Evolutionary conservation across 2,797 vertebrate species (phyloP).

Genomic region (Petrocephalus sullivani): DNA sequence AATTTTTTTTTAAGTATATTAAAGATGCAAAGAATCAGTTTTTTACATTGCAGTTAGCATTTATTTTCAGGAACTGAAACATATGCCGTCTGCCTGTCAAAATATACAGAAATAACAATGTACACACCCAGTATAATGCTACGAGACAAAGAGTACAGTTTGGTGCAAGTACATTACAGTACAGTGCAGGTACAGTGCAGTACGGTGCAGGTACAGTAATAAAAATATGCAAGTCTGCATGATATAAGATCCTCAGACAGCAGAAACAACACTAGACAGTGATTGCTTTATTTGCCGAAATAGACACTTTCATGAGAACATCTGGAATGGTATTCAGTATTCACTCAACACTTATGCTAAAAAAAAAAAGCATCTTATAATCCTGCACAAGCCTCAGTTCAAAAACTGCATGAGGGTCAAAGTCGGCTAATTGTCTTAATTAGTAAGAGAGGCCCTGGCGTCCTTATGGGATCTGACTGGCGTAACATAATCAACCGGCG

Average conservation of each 20-base stretch:
- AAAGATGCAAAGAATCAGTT: not conserved
- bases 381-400: not conserved
- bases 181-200: constrained; percentile 21
- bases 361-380: not conserved
- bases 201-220: not conserved
- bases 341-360: not conserved
- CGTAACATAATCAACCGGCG: not conserved
- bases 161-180: not conserved
- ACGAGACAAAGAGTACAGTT: constrained; percentile 12
- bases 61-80: constrained; percentile 12
- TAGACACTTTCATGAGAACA: not conserved
- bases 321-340: not conserved
- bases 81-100: constrained; percentile 13
- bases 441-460: not conserved
- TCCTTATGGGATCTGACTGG: not conserved
- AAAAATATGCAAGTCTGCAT: constrained; percentile 25
- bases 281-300: not conserved
- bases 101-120: constrained; percentile 41
- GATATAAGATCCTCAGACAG: no score
- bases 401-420: not conserved
- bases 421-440: constrained; percentile 13
- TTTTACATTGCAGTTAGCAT: constrained; percentile 14
- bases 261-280: not conserved
- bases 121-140: constrained; percentile 39
- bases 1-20: not conserved